Evolutionary conservation across 2,888 invertebrate genomes (phyloP).

Genomic region (Diarsia mendica): DNA sequence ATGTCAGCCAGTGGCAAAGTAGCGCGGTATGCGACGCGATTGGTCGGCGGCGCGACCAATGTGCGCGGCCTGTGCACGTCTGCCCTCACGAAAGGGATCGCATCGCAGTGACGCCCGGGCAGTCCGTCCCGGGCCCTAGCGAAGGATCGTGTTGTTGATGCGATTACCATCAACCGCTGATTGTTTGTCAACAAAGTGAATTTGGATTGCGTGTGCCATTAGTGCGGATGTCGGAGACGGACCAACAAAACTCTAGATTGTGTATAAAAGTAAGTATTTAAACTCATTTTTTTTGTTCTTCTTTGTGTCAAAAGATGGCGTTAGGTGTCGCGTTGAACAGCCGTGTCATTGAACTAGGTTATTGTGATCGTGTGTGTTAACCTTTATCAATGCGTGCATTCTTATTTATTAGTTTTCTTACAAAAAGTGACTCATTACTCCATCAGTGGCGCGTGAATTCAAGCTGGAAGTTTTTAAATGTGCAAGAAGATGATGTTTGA

Average conservation of each 20-base stretch:
- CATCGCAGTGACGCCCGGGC: slow-evolving; percentile 65
- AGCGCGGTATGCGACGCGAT: slow-evolving; percentile 74
- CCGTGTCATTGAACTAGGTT: slow-evolving; percentile 84
- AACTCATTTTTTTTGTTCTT: slow-evolving; percentile 72
- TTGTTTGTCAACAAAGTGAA: slow-evolving; percentile 81
- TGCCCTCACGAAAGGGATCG: slow-evolving; percentile 87
- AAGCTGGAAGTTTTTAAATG: slow-evolving; percentile 3
- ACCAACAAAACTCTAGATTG: slow-evolving; percentile 71
- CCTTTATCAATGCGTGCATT: slow-evolving; percentile 73
- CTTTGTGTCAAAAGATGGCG: slow-evolving; percentile 83
- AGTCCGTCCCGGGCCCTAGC: slow-evolving; percentile 87
- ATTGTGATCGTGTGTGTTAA: slow-evolving; percentile 74
- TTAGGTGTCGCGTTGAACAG: slow-evolving; percentile 74
- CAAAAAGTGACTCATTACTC: slow-evolving; percentile 52
- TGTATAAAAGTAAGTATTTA: slow-evolving; percentile 83
- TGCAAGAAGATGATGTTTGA: slow-evolving; percentile 14
- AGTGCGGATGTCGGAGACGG: slow-evolving; percentile 72
- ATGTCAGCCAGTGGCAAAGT: slow-evolving; percentile 77
- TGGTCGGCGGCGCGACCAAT: slow-evolving; percentile 81
- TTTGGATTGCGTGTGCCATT: slow-evolving; percentile 76
- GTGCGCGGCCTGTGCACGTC: slow-evolving; percentile 71
- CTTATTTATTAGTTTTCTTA: slow-evolving; percentile 69
- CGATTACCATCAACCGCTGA: slow-evolving; percentile 74
- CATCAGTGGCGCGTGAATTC: slow-evolving; percentile 20
- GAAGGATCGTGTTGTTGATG: slow-evolving; percentile 78